These are phyloP conservation scores for Zeuzera pyrina DNA, from an alignment of 2,888 invertebrate genomes.

Conservation along the genomic window DNA sequence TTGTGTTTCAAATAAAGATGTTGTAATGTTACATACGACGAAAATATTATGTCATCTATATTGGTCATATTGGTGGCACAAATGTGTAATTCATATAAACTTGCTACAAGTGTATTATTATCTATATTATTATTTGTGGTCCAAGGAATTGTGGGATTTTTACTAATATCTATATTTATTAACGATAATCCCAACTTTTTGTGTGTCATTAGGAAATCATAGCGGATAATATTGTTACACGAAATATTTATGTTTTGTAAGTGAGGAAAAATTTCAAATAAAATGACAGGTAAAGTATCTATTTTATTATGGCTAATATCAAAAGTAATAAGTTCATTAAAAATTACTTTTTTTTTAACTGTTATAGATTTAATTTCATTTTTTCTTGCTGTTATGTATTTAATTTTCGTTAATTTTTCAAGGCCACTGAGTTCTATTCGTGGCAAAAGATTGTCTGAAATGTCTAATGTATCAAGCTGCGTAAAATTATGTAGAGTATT, in stretches of 20 bases:
- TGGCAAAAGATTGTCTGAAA: conserved; percentile 79
- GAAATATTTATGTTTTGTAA: conserved; percentile 59
- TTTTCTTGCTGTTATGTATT: conserved; percentile 50
- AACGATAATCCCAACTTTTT: conserved; percentile 39
- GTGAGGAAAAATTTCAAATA: conserved; percentile 58
- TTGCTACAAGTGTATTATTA: conserved; percentile 48
- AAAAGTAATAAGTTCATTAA: conserved; percentile 42
- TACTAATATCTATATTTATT: conserved; percentile 57
- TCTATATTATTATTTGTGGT: conserved; percentile 32
- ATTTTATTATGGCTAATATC: conserved; percentile 58
- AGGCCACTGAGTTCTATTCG: conserved; percentile 78
- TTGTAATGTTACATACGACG: conserved; percentile 81
- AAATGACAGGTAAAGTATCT: conserved; percentile 38
- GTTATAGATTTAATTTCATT: conserved; percentile 56
- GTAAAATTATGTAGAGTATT: conserved; percentile 82
- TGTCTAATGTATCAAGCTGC: conserved; percentile 79
- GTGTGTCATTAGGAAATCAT: conserved; percentile 46
- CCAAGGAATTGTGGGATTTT: conserved; percentile 53
- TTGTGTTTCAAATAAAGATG: conserved; percentile 85
- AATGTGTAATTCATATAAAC: conserved; percentile 58
- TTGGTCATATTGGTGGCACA: conserved; percentile 55
- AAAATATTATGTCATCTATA: conserved; percentile 80
- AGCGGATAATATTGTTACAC: conserved; percentile 49
- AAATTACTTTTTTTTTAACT: conserved; percentile 45
- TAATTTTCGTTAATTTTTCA: conserved; percentile 47